Conservation (phyloP, 2,113 vertebrate genomes). For the Eulemur macaco region DNA sequence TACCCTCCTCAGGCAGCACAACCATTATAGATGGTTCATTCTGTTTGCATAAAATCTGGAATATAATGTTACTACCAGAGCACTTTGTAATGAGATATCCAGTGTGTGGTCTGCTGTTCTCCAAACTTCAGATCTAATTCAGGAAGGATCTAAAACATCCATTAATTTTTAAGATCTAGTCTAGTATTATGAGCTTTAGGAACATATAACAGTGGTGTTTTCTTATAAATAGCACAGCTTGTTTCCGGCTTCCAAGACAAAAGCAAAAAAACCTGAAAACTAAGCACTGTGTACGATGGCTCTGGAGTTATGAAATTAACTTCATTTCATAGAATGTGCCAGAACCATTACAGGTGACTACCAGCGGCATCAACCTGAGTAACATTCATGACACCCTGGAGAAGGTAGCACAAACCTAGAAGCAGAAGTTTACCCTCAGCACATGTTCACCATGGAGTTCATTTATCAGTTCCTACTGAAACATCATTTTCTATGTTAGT, state of each 20-base stretch:
- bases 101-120: neutral
- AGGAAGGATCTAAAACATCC: rapidly evolving
- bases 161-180: neutral
- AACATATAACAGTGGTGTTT: neutral
- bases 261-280: neutral
- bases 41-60: neutral
- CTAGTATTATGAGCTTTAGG: neutral
- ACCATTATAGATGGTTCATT: neutral
- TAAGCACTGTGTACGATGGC: neutral
- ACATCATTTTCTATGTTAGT: neutral
- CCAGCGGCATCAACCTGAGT: neutral
- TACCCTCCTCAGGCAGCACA: neutral
- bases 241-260: neutral
- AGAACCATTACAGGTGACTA: neutral
- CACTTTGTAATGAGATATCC: neutral
- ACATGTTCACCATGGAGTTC: neutral
- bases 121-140: neutral
- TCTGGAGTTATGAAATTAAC: neutral
- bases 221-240: neutral
- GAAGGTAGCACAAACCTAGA: neutral
- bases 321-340: neutral
- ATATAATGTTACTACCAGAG: neutral
- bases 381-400: rapidly evolving
- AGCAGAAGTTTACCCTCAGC: neutral
- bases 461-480: neutral